Evolutionary conservation across 2,888 invertebrate species (phyloP).

Genomic region (Diploptera punctata): DNA sequence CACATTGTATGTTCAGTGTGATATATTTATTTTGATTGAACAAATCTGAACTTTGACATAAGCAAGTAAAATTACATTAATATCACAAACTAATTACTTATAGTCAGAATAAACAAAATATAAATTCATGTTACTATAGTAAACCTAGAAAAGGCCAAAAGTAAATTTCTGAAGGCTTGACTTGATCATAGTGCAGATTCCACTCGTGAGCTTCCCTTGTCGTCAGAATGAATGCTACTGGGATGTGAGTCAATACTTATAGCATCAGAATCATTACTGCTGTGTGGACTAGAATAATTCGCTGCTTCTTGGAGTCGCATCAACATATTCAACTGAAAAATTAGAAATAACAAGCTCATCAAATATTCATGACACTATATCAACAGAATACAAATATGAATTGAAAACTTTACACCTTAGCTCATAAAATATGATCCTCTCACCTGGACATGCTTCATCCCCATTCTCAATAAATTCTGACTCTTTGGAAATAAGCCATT

Average conservation of each 20-base stretch:
- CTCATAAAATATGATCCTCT: too few species aligned
- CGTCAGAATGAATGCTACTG: slow-evolving; percentile 39
- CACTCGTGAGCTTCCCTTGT: slow-evolving; percentile 36
- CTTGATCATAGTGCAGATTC: slow-evolving; percentile 42
- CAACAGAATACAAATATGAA: too few species aligned
- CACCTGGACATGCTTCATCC: too few species aligned
- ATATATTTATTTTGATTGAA: not conserved
- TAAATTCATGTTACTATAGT: not conserved
- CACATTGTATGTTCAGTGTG: too few species aligned
- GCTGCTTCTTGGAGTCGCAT: slow-evolving; percentile 96
- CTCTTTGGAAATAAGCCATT: too few species aligned
- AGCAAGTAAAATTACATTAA: not conserved
- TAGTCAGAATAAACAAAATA: not conserved
- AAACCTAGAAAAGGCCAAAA: too few species aligned
- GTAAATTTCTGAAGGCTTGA: too few species aligned
- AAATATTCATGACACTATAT: too few species aligned
- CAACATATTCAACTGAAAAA: slow-evolving; percentile 86
- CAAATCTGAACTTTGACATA: not conserved
- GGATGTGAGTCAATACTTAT: slow-evolving; percentile 48
- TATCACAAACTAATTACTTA: not conserved
- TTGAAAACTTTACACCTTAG: too few species aligned
- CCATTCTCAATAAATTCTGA: too few species aligned
- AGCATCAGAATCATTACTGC: slow-evolving; percentile 85
- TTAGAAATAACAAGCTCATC: too few species aligned
- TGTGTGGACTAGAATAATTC: slow-evolving; percentile 88